Evolutionary conservation across 2,113 vertebrate genomes (phyloP).

Genomic region (Cinclus mexicanus): DNA sequence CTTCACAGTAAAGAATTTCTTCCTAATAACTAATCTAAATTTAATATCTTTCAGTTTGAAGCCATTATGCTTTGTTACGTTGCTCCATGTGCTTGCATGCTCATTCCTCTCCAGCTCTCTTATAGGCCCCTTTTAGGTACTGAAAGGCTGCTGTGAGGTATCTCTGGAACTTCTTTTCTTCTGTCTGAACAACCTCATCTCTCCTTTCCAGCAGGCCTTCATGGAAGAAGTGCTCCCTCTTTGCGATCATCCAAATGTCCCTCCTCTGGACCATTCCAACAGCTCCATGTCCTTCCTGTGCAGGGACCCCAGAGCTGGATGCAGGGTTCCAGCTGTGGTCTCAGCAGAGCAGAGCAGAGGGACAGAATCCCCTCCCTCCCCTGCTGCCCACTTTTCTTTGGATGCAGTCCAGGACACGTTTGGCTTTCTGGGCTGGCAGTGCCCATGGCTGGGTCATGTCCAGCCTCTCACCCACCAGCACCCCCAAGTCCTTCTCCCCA

Average conservation of each 20-base stretch:
- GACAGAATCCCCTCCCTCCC: not conserved
- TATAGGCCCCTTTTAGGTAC: not conserved
- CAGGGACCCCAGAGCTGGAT: not conserved
- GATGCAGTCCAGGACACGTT: not conserved
- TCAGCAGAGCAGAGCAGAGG: not conserved
- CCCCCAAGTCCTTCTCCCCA: accelerated
- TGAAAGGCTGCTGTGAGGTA: not conserved
- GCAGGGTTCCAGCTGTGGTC: not conserved
- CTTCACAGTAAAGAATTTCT: not conserved
- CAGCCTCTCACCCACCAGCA: not conserved
- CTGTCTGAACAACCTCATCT: not conserved
- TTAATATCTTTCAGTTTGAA: not conserved
- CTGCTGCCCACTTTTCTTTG: not conserved
- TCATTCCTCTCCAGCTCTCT: not conserved
- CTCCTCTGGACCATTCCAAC: accelerated
- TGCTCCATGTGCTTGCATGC: not conserved
- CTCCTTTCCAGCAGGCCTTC: not conserved
- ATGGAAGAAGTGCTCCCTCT: not conserved
- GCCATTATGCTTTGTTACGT: accelerated
- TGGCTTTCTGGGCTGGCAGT: not conserved
- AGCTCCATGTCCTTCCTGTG: accelerated
- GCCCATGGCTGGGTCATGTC: not conserved
- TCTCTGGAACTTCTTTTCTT: not conserved
- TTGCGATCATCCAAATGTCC: not conserved
- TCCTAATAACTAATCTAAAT: not conserved